These are phyloP conservation scores for Glossosoma conforme DNA, from an alignment of 1,140 invertebrate species.

Conservation along the genomic window DNA sequence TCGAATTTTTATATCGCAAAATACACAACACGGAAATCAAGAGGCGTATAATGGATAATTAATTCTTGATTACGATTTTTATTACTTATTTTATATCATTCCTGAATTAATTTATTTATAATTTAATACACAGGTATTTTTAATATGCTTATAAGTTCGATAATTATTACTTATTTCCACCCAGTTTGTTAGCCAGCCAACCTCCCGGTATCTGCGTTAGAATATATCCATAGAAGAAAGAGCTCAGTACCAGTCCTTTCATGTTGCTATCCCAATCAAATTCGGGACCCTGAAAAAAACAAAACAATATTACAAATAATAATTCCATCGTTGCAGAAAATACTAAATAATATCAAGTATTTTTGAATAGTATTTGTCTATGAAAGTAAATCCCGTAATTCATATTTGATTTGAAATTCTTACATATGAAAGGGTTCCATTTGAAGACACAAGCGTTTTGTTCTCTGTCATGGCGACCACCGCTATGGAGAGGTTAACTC, in stretches of 20 bases:
- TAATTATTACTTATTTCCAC: conserved; percentile 57
- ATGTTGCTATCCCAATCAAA: conserved; percentile 77
- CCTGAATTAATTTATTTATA: too few species aligned
- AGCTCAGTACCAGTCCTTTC: conserved; percentile 77
- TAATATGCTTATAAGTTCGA: conserved; percentile 27
- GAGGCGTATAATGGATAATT: too few species aligned
- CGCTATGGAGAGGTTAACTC: conserved; percentile 85
- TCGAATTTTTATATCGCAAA: too few species aligned
- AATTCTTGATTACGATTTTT: too few species aligned
- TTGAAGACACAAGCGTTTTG: conserved; percentile 50
- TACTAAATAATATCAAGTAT: neutral
- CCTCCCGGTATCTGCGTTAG: conserved; percentile 70
- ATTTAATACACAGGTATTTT: conserved; percentile 39
- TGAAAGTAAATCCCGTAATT: conserved; percentile 1
- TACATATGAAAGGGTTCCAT: conserved; percentile 52
- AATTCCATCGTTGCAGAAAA: neutral
- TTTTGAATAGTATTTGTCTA: neutral
- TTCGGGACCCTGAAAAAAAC: conserved; percentile 54
- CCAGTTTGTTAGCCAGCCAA: conserved; percentile 65
- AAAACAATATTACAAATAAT: neutral
- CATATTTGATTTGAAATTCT: too few species aligned
- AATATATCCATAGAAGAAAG: conserved; percentile 83
- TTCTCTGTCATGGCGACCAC: conserved; percentile 83
- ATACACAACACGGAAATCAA: too few species aligned
- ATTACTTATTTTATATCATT: too few species aligned